phyloP scores from a whole-genome alignment of 2,797 vertebrate genomes.

The Rachycentron canadum region DNA sequence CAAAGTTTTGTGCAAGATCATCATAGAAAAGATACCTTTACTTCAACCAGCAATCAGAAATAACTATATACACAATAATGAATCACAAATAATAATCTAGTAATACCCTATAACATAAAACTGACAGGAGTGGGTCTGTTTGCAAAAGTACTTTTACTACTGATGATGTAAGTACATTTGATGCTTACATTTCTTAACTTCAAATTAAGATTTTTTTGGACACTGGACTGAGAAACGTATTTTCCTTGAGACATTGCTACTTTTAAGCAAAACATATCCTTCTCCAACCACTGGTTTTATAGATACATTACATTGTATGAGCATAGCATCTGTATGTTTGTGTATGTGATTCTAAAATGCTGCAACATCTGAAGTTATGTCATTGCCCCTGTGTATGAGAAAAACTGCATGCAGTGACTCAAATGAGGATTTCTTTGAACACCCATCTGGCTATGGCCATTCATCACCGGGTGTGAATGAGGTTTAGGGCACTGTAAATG shows the following conservation, averaged over 20 bases:
- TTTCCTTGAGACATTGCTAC: background rate
- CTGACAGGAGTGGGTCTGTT: background rate
- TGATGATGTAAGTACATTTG: background rate
- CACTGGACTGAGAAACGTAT: too few relatives aligned
- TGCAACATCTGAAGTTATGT: slow-evolving; percentile 33
- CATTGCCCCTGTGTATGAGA: background rate
- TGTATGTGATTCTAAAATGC: slow-evolving; percentile 7
- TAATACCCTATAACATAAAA: background rate
- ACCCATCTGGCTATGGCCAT: slow-evolving; percentile 36
- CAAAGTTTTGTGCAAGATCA: background rate
- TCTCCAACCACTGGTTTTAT: background rate
- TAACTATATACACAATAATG: background rate
- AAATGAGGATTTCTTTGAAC: slow-evolving; percentile 52
- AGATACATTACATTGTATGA: slow-evolving; percentile 1
- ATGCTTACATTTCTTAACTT: background rate
- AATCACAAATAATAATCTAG: background rate
- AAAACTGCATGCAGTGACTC: slow-evolving; percentile 34
- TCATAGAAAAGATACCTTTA: background rate
- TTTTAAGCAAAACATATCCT: background rate
- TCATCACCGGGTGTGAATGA: slow-evolving; percentile 31
- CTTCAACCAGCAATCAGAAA: background rate
- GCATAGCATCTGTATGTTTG: background rate
- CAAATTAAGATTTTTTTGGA: background rate
- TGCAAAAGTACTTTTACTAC: background rate
- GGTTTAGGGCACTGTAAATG: slow-evolving; percentile 25